Conservation (phyloP, 2,888 invertebrate species). For the Clanis bilineata region DNA sequence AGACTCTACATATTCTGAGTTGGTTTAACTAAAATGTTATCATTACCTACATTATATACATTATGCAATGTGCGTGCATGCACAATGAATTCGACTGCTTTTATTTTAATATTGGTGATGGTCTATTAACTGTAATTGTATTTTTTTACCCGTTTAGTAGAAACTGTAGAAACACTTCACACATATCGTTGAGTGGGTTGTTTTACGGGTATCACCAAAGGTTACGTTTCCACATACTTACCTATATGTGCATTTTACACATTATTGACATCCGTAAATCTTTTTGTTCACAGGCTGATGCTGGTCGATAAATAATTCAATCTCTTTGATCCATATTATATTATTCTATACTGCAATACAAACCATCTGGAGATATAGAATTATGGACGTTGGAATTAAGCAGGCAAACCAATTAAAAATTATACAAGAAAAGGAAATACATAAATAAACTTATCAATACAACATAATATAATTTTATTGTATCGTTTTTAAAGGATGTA, state of each 20-base stretch:
- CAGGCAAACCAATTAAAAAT: background rate
- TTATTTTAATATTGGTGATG: background rate
- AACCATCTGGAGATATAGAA: background rate
- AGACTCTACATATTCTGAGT: too few species aligned
- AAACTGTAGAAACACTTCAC: background rate
- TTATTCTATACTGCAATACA: background rate
- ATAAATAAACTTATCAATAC: background rate
- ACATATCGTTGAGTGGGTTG: background rate
- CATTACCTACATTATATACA: background rate
- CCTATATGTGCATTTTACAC: background rate
- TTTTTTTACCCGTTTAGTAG: background rate
- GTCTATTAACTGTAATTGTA: background rate
- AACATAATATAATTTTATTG: background rate
- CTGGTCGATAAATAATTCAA: conserved; percentile 39
- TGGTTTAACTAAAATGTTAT: too few species aligned
- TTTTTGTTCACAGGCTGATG: conserved; percentile 46
- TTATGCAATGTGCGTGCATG: background rate
- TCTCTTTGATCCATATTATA: background rate
- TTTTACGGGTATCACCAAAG: background rate
- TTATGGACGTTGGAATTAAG: background rate
- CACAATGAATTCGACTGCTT: background rate
- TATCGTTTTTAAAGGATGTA: background rate
- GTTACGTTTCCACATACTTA: background rate
- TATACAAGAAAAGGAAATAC: background rate
- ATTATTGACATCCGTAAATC: conserved; percentile 4